Conservation (phyloP, 2,113 vertebrate genomes). For the Vulpes ferrilata region DNA sequence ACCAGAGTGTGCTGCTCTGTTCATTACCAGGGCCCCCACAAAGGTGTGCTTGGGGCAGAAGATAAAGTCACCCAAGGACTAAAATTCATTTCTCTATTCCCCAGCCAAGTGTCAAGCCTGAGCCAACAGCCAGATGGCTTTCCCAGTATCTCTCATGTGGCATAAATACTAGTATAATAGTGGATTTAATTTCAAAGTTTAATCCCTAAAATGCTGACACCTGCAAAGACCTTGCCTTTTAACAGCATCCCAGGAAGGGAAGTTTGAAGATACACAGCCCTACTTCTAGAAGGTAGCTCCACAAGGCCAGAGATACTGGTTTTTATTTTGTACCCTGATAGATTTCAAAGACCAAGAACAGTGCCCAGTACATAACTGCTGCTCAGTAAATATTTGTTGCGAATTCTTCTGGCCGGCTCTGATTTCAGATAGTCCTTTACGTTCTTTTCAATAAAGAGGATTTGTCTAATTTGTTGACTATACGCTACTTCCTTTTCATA, state of each 20-base stretch:
- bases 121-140: not conserved
- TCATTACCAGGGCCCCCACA: not conserved
- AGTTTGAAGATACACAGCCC: not conserved
- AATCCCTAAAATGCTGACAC: not conserved
- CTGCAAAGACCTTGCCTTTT: not conserved
- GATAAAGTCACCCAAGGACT: not conserved
- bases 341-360: slow-evolving; percentile 39
- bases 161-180: not conserved
- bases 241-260: not conserved
- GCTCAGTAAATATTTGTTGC: slow-evolving; percentile 6
- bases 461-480: not conserved
- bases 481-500: not conserved
- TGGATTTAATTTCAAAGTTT: slow-evolving; percentile 27
- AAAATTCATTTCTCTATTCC: slow-evolving; percentile 12
- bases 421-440: not conserved
- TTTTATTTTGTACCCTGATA: not conserved
- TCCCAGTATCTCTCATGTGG: not conserved
- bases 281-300: not conserved
- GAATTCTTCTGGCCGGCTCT: not conserved
- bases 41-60: not conserved
- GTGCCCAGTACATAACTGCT: not conserved
- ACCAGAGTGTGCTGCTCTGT: not conserved
- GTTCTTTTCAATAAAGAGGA: not conserved
- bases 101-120: not conserved
- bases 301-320: not conserved